These are phyloP conservation scores for Dinothrombium tinctorium DNA, from an alignment of 1,140 invertebrate genomes.

Conservation along the genomic window DNA sequence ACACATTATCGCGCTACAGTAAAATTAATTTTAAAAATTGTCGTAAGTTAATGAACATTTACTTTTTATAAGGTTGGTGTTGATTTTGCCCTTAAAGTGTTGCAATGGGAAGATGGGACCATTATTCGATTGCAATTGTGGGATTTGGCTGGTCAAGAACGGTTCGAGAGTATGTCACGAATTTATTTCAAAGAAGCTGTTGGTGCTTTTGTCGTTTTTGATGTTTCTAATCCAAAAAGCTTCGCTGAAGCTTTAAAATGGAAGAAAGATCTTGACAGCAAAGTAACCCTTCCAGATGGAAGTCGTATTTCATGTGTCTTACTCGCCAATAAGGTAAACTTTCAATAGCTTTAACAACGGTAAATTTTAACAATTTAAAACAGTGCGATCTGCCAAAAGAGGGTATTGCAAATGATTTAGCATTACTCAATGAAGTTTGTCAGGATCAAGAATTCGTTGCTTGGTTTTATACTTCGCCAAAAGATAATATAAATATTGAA, in stretches of 20 bases:
- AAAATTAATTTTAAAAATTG: no score
- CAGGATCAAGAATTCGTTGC: slow-evolving; percentile 75
- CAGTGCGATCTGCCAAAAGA: slow-evolving; percentile 88
- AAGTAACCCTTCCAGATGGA: slow-evolving; percentile 10
- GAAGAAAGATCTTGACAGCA: slow-evolving; percentile 11
- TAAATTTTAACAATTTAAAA: slow-evolving; percentile 8
- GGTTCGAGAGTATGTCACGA: slow-evolving; percentile 96
- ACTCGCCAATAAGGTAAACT: slow-evolving; percentile 24
- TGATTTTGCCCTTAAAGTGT: slow-evolving; percentile 90
- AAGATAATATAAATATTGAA: slow-evolving; percentile 94
- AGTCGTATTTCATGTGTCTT: slow-evolving; percentile 7
- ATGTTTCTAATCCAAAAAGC: slow-evolving; percentile 70
- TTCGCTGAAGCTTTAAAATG: slow-evolving; percentile 58
- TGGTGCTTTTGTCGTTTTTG: slow-evolving; percentile 95
- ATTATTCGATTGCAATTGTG: slow-evolving; percentile 85
- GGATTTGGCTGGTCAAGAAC: slow-evolving; percentile 60
- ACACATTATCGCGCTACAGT: slow-evolving; percentile 88
- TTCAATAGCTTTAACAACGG: background rate
- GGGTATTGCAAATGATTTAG: slow-evolving; percentile 53
- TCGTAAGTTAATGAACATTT: no score
- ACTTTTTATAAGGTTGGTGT: slow-evolving; percentile 89
- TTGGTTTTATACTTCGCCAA: slow-evolving; percentile 94
- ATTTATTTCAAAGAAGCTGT: slow-evolving; percentile 99
- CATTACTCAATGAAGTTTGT: slow-evolving; percentile 83
- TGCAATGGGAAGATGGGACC: slow-evolving; percentile 91